Evolutionary conservation across 2,113 vertebrate species (phyloP), one percentile per base, ranked within the genome.

Genomic region (Nymphicus hollandicus): DNA sequence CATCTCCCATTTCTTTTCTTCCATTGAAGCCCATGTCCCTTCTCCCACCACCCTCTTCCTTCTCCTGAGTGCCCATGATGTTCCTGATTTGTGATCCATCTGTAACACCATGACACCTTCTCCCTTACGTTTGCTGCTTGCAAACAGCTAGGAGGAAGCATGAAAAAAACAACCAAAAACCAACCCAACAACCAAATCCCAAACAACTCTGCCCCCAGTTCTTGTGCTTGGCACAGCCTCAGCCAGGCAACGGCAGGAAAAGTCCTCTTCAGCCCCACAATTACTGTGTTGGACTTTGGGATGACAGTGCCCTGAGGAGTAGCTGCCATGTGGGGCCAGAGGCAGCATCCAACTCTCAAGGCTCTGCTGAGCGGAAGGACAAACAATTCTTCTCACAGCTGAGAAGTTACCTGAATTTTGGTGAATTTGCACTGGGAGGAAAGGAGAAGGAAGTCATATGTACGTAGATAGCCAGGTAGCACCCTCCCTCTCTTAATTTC

Each of bases 291-390:
- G 50, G 63, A 24, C 46, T 47, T 37, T 5, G 3, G 46, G 35
- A 18, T 0, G 0, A 35, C 2, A 10, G 17, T 50, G 65, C 37
- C 44, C 52, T 6, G 1, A 55, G 41, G 18, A 58, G 53, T 47
- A 35, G 60, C 17, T 0, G 0, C 25, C 18, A 28, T 0, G 0
- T 1, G 0, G 24, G 23, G 18, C 55, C 68, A 49, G 35, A 25
- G 4, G 2, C 25, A 52, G 50, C 18, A 44, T 6, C 18, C 39
- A 58, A 2, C 50, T 33, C 55, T 23, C 12, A 19, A 61, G 31
- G 41, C 56, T 77, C 58, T 86, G 41, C 46, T 1, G 1, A 88
- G 35, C 39, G 64, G 52, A 37, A 71, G 47, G 43, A 69, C 27
- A 35, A 5, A 37, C 9, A 49, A 13, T 70, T 76, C 47, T 74